Evolutionary conservation across 2,888 invertebrate species (phyloP), one percentile per base, ranked within the genome.

Genomic region (Acanthosepion esculentum): DNA sequence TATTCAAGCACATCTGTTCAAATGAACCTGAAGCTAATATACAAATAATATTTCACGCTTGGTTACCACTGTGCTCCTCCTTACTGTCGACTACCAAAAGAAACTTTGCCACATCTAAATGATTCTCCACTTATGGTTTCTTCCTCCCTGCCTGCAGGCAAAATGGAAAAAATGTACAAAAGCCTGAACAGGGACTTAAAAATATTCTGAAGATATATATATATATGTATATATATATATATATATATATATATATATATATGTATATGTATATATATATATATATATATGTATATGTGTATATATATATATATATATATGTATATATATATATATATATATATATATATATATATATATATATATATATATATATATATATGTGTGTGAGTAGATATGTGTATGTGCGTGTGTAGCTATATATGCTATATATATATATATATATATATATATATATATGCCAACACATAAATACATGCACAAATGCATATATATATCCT

Each of bases 1-100:
- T n/a, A 78, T n/a, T 78, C 78, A 78, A 78, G 78, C 78, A 78
- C 78, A 15, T 15, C 78, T 78, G n/a, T n/a, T 78, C 78, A 78
- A 78, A 78, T 78, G 78, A 78, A 78, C 78, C 78, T 78, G 78
- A 78, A 78, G 78, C 78, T 78, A 78, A 78, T 78, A 78, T 78
- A 78, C 78, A 78, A 78, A 78, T 78, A 78, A 78, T 78, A 78
- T 78, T 78, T 78, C 78, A 78, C 29, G 78, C 78, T n/a, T 12
- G 29, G 78, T 12, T 78, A n/a, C 18, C n/a, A n/a, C 29, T 8
- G 78, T 78, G 78, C 29, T 78, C 78, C 29, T n/a, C 78, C 78
- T 78, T n/a, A n/a, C 78, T n/a, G 10, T 78, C 29, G 78, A n/a
- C n/a, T n/a, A 29, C 29, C 8, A 78, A 78, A 78, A 78, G 78